Base-by-base conservation (phyloP, 2,113 vertebrate genomes). In the Entomyzon cyanotis region DNA sequence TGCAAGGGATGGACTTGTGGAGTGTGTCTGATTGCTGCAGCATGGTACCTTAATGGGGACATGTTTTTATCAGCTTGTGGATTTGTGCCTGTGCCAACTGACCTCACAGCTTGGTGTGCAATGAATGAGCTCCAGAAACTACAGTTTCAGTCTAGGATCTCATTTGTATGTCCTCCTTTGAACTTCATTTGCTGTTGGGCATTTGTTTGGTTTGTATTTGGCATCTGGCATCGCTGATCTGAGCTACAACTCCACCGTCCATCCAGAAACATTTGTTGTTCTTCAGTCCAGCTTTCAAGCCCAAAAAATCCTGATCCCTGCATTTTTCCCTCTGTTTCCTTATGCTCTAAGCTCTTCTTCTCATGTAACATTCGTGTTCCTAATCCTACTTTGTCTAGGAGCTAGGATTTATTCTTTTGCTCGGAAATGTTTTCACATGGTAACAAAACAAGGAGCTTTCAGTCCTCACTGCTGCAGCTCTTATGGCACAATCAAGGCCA, bases 1-100 rank as follows among this genome's bases (percentile, higher is more conserved):
- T 95, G 95, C 74, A 74, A 37, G 46, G 95, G 93, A 71, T 84
- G 89, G 37, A 78, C 73, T 92, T 96, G 42, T 94, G 94, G 84
- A 94, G 94, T 63, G 87, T 83, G 55, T 50, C 68, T 96, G 93
- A 94, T 96, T 84, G 90, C 94, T 95, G 78, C 93, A 84, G 85
- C 82, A 52, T 18, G 59, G 84, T 35, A 59, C 67, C 80, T 80
- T 93, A 47, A 80, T 76, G 70, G 82, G 65, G 75, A 70, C 70
- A 55, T 2, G 4, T 59, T 95, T 94, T 79, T 59, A 63, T 60
- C 42, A 80, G 82, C 62, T 53, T 87, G 70, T 87, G 64, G 35
- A 70, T 90, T 22, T 50, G 85, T 23, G 3, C 71, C 71, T 65
- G 50, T 86, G 90, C 91, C 90, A 94, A 19, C 50, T 94, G 94